A percentile compares a stretch with the other conserved stretches of the same genome.
phyloP scores from a whole-genome alignment of 1,140 invertebrate genomes.

The Pogonomyrmex barbatus region DNA sequence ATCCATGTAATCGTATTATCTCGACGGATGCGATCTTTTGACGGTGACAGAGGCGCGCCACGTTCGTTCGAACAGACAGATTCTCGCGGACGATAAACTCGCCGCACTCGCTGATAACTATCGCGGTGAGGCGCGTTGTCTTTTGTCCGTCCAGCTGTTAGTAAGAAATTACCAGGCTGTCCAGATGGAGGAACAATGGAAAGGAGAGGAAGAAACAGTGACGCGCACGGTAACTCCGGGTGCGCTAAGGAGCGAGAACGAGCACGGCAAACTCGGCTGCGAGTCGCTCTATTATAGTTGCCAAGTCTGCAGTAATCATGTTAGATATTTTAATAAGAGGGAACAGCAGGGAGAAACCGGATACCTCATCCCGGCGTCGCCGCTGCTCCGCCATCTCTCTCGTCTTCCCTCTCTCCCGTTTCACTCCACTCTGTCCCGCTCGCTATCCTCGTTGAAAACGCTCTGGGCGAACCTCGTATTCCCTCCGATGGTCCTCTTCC shows the following conservation, averaged over 20 bases:
- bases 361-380: conserved; percentile 68
- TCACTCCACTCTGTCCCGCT: not conserved
- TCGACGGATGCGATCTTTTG: conserved; percentile 25
- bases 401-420: not conserved
- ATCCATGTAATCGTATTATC: conserved; percentile 16
- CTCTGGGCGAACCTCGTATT: conserved; percentile 52
- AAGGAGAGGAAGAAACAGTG: not conserved
- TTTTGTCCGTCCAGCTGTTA: conserved; percentile 45
- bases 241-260: conserved; percentile 24
- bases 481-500: conserved; percentile 56
- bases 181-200: conserved; percentile 8
- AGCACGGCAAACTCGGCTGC: conserved; percentile 79
- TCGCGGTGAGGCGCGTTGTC: conserved; percentile 38
- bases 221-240: not conserved
- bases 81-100: conserved; percentile 48
- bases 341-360: conserved; percentile 78
- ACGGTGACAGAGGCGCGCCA: not conserved
- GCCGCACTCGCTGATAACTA: conserved; percentile 27
- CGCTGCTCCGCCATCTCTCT: conserved; percentile 28
- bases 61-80: conserved; percentile 17
- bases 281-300: conserved; percentile 83
- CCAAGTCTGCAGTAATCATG: conserved; percentile 83
- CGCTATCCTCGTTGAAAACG: conserved; percentile 14
- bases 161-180: conserved; percentile 51
- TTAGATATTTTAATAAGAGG: conserved; percentile 85